Evolutionary conservation across 92 coral and sea anemone species (phyloP).

Genomic region (Parazoanthus darwini): DNA sequence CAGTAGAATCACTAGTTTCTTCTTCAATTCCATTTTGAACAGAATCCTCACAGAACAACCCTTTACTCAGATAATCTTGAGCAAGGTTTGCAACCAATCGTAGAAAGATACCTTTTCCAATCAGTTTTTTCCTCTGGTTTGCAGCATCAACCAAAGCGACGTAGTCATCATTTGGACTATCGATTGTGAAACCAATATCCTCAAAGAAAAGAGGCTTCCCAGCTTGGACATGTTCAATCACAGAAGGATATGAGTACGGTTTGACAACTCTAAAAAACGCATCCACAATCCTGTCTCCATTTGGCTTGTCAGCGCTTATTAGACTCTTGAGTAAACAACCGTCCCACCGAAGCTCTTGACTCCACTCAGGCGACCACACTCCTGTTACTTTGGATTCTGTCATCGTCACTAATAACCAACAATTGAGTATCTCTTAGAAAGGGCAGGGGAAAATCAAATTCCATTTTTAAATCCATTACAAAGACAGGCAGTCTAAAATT

Average conservation of each 20-base stretch:
- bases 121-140: not conserved
- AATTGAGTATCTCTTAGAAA: not conserved
- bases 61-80: not conserved
- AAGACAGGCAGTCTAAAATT: not conserved
- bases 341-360: not conserved
- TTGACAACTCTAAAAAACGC: constrained; percentile 4
- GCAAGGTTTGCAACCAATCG: not conserved
- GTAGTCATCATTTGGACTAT: not conserved
- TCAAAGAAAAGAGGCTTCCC: not conserved
- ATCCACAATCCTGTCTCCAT: not conserved
- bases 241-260: constrained; percentile 1
- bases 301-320: not conserved
- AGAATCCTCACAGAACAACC: not conserved
- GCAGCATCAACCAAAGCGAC: not conserved
- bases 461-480: not conserved
- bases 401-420: not conserved
- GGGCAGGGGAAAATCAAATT: no score
- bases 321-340: not conserved
- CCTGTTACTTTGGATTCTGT: not conserved
- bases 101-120: constrained; percentile 2
- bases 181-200: not conserved
- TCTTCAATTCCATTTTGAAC: not conserved
- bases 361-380: constrained; percentile 14
- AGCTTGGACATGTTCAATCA: not conserved
- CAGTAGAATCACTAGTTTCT: not conserved